These are phyloP conservation scores for Spea bombifrons DNA, from an alignment of 2,113 vertebrate genomes.

Conservation along the genomic window DNA sequence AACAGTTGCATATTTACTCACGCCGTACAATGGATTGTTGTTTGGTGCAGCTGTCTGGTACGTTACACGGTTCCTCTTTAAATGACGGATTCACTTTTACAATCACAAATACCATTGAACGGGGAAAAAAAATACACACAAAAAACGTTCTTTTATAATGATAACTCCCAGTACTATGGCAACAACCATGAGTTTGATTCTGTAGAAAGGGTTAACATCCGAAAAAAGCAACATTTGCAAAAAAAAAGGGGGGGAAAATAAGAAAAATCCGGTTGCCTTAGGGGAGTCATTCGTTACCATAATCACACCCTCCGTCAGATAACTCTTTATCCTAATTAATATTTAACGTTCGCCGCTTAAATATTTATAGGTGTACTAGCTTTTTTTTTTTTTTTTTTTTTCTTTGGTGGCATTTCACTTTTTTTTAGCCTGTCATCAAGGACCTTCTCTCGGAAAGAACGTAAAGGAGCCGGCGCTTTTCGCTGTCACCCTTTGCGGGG, in stretches of 20 bases:
- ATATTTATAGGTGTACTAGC: slow-evolving; percentile 34
- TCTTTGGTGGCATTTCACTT: slow-evolving; percentile 31
- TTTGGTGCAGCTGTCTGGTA: no score
- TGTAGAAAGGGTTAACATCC: slow-evolving; percentile 2
- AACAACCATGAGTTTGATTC: no score
- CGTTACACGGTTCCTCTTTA: no score
- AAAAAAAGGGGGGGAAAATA: no score
- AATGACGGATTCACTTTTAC: no score
- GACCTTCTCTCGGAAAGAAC: slow-evolving; percentile 12
- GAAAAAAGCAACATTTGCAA: no score
- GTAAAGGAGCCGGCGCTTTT: slow-evolving; percentile 10
- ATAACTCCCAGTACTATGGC: no score
- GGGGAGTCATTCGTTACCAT: slow-evolving; percentile 40
- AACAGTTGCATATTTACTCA: no score
- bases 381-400: slow-evolving; percentile 22
- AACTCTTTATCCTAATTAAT: slow-evolving; percentile 42
- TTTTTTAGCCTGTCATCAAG: slow-evolving; percentile 11
- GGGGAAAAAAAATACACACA: no score
- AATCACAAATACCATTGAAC: no score
- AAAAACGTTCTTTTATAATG: no score
- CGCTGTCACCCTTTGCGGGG: slow-evolving; percentile 3
- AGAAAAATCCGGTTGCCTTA: neutral
- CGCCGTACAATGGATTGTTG: no score
- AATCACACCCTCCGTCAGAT: slow-evolving; percentile 36
- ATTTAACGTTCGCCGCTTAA: slow-evolving; percentile 35